Conservation (phyloP, 2,113 vertebrate species). For the Pelobates fuscus region DNA sequence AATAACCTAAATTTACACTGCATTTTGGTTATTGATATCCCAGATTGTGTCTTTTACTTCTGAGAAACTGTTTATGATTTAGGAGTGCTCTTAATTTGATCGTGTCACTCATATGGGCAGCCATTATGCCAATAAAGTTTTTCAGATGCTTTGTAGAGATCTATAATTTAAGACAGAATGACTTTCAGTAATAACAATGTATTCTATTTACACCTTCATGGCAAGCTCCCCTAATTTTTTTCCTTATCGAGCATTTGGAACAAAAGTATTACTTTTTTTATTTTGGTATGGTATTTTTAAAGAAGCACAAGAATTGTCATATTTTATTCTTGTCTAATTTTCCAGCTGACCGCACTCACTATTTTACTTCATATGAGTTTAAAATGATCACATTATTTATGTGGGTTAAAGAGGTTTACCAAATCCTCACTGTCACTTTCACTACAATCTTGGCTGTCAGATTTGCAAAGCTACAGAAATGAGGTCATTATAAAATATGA, state of each 20-base stretch:
- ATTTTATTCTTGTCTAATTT: no score
- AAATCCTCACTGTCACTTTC: no score
- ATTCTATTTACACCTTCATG: background rate
- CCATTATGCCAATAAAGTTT: background rate
- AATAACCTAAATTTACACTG: background rate
- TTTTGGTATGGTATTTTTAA: background rate
- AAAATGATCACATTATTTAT: no score
- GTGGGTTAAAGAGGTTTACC: no score
- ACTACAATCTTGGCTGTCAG: no score
- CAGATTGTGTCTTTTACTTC: background rate
- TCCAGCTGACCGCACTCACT: no score
- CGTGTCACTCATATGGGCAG: background rate
- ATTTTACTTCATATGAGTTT: no score
- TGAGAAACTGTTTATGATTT: conserved; percentile 16
- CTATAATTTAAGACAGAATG: background rate
- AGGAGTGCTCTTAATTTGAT: conserved; percentile 16
- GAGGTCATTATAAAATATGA: no score
- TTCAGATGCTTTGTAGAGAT: background rate
- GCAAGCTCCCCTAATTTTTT: background rate
- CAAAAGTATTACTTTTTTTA: background rate
- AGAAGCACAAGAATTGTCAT: background rate
- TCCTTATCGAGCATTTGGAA: background rate
- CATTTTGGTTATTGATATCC: conserved; percentile 10
- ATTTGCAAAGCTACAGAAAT: no score
- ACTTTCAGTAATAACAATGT: background rate